phyloP scores from a whole-genome alignment of 2,797 vertebrate species.

The Echiichthys vipera region DNA sequence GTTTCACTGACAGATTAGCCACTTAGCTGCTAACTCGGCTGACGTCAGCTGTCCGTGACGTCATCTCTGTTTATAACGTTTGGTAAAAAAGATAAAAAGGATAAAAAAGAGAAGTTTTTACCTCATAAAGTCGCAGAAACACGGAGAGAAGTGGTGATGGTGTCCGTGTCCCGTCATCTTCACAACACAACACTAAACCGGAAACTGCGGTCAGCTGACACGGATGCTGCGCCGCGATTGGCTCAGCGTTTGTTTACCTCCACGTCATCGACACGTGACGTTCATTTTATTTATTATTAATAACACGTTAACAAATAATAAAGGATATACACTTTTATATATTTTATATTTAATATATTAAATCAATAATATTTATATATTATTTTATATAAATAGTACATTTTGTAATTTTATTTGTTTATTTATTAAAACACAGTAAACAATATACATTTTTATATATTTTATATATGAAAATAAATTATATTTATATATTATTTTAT shows the following conservation, averaged over 20 bases:
- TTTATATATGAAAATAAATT: no score
- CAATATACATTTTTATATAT: no score
- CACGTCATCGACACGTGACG: slow-evolving; percentile 41
- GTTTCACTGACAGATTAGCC: background rate
- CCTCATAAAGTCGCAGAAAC: slow-evolving; percentile 76
- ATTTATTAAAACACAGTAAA: no score
- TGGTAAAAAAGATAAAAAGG: no score
- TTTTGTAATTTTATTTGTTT: no score
- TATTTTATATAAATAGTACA: no score
- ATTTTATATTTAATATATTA: no score
- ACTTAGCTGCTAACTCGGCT: slow-evolving; percentile 15
- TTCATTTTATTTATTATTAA: background rate
- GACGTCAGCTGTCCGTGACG: slow-evolving; percentile 2
- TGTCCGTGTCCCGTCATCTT: slow-evolving; percentile 70
- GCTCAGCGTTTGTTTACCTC: slow-evolving; percentile 53
- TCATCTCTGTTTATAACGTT: no score
- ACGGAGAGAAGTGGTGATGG: slow-evolving; percentile 52
- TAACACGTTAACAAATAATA: no score
- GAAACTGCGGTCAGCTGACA: slow-evolving; percentile 49
- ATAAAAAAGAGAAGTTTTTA: slow-evolving; percentile 21
- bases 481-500: no score
- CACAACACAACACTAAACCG: slow-evolving; percentile 41
- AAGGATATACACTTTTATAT: background rate
- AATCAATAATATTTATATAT: no score
- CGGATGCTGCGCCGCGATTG: slow-evolving; percentile 44